A percentile compares a stretch with the other conserved stretches of the same genome.
phyloP scores from a whole-genome alignment of 2,113 vertebrate species.

The Grallaria varia region DNA sequence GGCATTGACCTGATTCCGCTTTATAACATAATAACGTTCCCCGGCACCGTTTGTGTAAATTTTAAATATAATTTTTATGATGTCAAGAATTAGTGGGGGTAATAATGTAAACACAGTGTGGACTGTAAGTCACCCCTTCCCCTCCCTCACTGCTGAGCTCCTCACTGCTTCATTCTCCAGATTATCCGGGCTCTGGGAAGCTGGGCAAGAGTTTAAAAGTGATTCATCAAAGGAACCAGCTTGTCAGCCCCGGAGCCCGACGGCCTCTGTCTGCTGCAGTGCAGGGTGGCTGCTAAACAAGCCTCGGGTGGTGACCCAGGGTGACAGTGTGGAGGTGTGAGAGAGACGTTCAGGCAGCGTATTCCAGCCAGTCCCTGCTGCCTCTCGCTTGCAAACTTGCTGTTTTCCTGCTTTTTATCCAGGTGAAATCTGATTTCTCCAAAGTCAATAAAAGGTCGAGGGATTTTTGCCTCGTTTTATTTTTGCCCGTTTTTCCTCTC shows the following conservation, averaged over 20 bases:
- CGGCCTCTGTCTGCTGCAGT: neutral
- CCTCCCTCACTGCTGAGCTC: neutral
- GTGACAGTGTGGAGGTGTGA: neutral
- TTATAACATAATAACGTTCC: conserved; percentile 60
- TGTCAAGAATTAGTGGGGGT: conserved; percentile 62
- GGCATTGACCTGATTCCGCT: conserved; percentile 63
- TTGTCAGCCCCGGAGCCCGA: neutral
- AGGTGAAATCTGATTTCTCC: neutral
- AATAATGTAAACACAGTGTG: conserved; percentile 55
- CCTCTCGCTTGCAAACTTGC: neutral
- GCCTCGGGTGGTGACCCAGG: neutral
- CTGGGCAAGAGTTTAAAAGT: neutral
- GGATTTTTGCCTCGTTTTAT: accelerated
- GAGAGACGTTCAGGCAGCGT: neutral
- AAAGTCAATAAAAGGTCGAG: neutral
- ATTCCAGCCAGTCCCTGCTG: neutral
- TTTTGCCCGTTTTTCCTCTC: neutral
- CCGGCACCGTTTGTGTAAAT: neutral
- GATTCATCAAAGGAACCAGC: neutral
- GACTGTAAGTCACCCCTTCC: conserved; percentile 63
- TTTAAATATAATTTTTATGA: conserved; percentile 55
- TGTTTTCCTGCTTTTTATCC: neutral
- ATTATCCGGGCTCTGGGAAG: neutral
- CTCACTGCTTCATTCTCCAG: neutral
- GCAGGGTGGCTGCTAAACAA: neutral